Evolutionary conservation across 2,888 invertebrate species (phyloP).

Genomic region (Idaea biselata): DNA sequence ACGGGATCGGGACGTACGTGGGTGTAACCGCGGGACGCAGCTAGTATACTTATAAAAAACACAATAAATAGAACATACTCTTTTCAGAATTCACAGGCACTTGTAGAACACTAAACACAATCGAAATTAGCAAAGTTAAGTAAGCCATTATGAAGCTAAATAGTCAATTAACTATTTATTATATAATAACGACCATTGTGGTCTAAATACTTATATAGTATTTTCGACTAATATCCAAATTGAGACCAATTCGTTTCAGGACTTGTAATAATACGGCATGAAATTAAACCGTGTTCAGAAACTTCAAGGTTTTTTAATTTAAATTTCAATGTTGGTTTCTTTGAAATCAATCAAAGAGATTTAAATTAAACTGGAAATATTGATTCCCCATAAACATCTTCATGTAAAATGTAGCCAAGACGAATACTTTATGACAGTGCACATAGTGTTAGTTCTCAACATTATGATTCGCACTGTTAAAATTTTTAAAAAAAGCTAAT

Average conservation of each 20-base stretch:
- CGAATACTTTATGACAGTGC: too few species aligned
- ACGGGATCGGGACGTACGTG: too few species aligned
- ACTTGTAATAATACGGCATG: constrained; percentile 1
- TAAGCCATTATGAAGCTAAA: background rate
- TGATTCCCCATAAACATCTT: too few species aligned
- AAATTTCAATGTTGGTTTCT: background rate
- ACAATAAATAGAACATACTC: background rate
- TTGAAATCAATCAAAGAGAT: background rate
- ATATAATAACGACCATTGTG: background rate
- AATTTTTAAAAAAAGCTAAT: too few species aligned
- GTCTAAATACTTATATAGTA: background rate
- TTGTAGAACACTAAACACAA: background rate
- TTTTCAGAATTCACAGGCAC: background rate
- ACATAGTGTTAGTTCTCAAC: too few species aligned
- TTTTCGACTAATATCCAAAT: background rate
- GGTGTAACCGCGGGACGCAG: too few species aligned
- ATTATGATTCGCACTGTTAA: too few species aligned
- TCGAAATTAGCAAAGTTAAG: background rate
- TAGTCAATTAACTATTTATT: background rate
- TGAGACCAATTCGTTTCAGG: background rate
- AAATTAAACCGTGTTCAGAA: constrained; percentile 2
- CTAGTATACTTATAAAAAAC: background rate
- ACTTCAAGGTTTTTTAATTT: background rate
- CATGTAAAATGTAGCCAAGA: too few species aligned
- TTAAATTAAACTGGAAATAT: background rate